Evolutionary conservation across 2,888 invertebrate genomes (phyloP).

Genomic region (Carabus problematicus): DNA sequence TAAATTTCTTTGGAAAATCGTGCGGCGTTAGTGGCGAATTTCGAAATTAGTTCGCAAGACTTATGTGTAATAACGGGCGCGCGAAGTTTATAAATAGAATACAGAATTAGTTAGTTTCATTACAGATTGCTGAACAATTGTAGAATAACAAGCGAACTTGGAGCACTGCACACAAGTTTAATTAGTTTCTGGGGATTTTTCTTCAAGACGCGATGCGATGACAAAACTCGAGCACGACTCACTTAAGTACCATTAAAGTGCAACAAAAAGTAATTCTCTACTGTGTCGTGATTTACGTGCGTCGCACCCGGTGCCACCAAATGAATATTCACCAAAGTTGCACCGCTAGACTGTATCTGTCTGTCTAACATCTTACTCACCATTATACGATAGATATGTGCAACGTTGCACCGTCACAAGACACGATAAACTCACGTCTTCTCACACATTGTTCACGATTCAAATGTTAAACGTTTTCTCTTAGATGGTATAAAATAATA

Average conservation of each 20-base stretch:
- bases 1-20: slow-evolving; percentile 29
- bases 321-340: slow-evolving; percentile 16
- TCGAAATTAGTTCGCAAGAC: slow-evolving; percentile 35
- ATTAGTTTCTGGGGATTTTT: slow-evolving; percentile 42
- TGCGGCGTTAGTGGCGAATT: slow-evolving; percentile 14
- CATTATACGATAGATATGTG: background rate
- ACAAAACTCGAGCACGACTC: slow-evolving; percentile 30
- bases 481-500: too few relatives aligned
- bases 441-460: too few relatives aligned
- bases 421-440: background rate
- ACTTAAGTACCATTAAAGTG: slow-evolving; percentile 41
- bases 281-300: slow-evolving; percentile 6
- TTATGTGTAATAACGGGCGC: slow-evolving; percentile 30
- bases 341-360: too few relatives aligned
- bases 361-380: background rate
- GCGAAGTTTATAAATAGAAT: slow-evolving; percentile 40
- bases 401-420: slow-evolving; percentile 1
- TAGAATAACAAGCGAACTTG: slow-evolving; percentile 39
- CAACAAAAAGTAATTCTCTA: slow-evolving; percentile 25
- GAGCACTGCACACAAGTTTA: slow-evolving; percentile 32
- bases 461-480: too few relatives aligned
- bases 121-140: slow-evolving; percentile 43
- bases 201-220: slow-evolving; percentile 22
- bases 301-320: slow-evolving; percentile 4
- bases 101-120: slow-evolving; percentile 41